Evolutionary conservation across 2,113 vertebrate genomes (phyloP).

Genomic region (Grammomys surdaster): DNA sequence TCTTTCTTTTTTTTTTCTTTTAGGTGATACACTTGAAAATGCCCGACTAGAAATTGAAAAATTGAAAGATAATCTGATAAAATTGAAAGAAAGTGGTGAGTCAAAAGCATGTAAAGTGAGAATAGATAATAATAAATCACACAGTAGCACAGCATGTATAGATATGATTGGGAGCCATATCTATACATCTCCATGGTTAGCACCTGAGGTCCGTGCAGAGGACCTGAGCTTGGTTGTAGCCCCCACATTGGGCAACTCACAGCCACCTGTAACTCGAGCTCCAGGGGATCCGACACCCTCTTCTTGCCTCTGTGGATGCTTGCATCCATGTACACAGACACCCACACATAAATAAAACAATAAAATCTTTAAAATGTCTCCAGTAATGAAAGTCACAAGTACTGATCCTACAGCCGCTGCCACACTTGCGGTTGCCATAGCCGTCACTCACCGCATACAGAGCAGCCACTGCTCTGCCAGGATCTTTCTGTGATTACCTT

Average conservation of each 20-base stretch:
- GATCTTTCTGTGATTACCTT: background rate
- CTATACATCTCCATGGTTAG: too few species aligned
- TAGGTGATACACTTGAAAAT: conserved; percentile 86
- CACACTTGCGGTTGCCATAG: background rate
- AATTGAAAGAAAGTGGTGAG: conserved; percentile 88
- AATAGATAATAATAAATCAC: background rate
- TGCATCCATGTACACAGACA: background rate
- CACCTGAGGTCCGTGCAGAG: background rate
- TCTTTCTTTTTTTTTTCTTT: conserved; percentile 58
- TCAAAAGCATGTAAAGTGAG: background rate
- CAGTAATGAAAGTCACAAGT: background rate
- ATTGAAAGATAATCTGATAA: conserved; percentile 85
- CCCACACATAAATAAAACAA: background rate
- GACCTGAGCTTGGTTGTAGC: background rate
- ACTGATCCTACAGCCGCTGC: too few species aligned
- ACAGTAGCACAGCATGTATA: background rate
- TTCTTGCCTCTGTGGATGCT: background rate
- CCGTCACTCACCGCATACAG: background rate
- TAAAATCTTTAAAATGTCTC: background rate
- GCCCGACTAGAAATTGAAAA: conserved; percentile 85
- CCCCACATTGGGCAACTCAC: background rate
- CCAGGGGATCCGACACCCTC: background rate
- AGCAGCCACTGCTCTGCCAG: background rate
- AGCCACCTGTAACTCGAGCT: background rate
- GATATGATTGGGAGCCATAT: background rate